phyloP scores from a whole-genome alignment of 2,888 invertebrate species.

The Xestia ashworthii region DNA sequence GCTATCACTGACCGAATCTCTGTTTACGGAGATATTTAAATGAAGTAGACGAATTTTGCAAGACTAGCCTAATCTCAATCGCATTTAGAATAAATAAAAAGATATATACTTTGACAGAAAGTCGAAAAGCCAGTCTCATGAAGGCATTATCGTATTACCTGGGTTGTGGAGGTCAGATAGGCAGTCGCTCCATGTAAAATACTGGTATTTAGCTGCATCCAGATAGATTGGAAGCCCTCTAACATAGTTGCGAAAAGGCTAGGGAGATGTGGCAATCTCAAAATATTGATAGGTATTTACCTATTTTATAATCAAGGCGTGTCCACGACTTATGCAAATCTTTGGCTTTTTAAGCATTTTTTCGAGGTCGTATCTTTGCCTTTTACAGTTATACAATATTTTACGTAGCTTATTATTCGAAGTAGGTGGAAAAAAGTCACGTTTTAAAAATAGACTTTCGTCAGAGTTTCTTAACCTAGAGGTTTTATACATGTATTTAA shows the following conservation, averaged over 20 bases:
- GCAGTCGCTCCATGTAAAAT: neutral
- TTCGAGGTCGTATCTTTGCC: neutral
- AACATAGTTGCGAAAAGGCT: neutral
- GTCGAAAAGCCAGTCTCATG: neutral
- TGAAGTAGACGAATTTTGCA: constrained; percentile 16
- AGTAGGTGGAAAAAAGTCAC: neutral
- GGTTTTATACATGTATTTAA: neutral
- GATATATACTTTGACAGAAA: neutral
- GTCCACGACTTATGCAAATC: neutral
- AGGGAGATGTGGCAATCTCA: neutral
- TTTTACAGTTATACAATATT: constrained; percentile 8
- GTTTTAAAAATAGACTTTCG: neutral
- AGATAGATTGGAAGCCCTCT: neutral
- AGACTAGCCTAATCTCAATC: neutral
- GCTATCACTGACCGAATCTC: neutral
- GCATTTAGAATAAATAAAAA: neutral
- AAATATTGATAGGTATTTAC: neutral
- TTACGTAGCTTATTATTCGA: neutral
- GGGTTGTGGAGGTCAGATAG: neutral
- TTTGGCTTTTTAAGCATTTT: neutral
- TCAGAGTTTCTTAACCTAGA: neutral
- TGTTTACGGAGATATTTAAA: constrained; percentile 16
- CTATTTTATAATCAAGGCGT: neutral
- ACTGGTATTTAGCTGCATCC: neutral
- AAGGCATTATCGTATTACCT: neutral